A percentile compares a stretch with the other conserved stretches of the same genome.
These are phyloP conservation scores for Coluber constrictor DNA, from an alignment of 2,797 vertebrate genomes.

Conservation along the genomic window DNA sequence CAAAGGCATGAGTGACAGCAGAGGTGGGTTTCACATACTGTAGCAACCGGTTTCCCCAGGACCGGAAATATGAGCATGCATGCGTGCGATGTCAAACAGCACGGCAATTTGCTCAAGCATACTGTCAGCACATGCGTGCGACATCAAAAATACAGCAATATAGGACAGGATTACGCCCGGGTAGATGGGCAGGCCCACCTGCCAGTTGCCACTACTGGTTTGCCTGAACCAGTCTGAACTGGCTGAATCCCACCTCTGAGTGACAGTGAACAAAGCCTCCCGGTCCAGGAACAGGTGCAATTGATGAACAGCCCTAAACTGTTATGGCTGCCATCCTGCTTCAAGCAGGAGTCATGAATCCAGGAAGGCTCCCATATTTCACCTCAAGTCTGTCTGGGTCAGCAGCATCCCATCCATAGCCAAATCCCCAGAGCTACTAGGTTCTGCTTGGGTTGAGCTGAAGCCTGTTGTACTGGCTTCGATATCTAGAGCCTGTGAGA, in stretches of 20 bases:
- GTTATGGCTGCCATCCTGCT: not conserved
- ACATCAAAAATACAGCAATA: too few relatives aligned
- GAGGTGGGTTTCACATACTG: too few relatives aligned
- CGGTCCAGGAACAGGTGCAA: not conserved
- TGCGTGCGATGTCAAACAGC: too few relatives aligned
- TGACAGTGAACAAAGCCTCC: not conserved
- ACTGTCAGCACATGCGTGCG: too few relatives aligned
- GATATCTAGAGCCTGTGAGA: too few relatives aligned
- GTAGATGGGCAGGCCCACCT: too few relatives aligned
- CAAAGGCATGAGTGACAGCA: not conserved
- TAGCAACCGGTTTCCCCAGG: too few relatives aligned
- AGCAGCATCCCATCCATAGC: not conserved
- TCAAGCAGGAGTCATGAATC: not conserved
- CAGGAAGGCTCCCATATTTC: not conserved
- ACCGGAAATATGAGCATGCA: too few relatives aligned
- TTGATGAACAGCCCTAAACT: not conserved
- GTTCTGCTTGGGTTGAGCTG: not conserved
- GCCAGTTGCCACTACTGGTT: too few relatives aligned
- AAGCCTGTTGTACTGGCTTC: not conserved
- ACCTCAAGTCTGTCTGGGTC: not conserved
- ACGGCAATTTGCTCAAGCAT: too few relatives aligned
- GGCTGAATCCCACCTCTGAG: not conserved
- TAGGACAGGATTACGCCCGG: too few relatives aligned
- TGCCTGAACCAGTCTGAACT: too few relatives aligned
- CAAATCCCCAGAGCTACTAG: not conserved